Evolutionary conservation across 2,888 invertebrate species (phyloP), one percentile per base, ranked within the genome.

Genomic region (Drepana falcataria): DNA sequence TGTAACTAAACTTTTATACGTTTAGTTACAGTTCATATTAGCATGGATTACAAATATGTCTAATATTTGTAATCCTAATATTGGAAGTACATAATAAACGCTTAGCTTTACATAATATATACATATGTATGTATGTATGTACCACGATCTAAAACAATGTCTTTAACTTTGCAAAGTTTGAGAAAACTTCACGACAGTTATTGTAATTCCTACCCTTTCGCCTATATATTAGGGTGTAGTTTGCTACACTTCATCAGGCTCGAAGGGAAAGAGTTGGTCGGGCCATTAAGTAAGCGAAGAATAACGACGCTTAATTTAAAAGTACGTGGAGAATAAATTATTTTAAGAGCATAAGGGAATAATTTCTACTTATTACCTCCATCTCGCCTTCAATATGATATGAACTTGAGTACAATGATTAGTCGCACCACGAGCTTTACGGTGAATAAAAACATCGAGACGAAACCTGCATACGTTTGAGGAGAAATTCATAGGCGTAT

Each of bases 41-140:
- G 21, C 21, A 21, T 21, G 21, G 21, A 21, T 21, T 21, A 21
- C 21, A 21, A 21, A 21, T 21, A 21, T 21, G n/a, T n/a, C n/a
- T n/a, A n/a, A n/a, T n/a, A n/a, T n/a, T n/a, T n/a, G n/a, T n/a
- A n/a, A n/a, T n/a, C n/a, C n/a, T n/a, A n/a, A n/a, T n/a, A 21
- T 21, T 21, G 21, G 21, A 21, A 21, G 21, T 1, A 21, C 21
- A 21, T 21, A 21, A 21, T 21, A 21, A 21, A 21, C 21, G 21
- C 21, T 21, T 21, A 21, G 21, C 21, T 21, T 21, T 21, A 21
- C 21, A 21, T 21, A 21, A 21, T 21, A 21, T 21, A 83, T 37
- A 94, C 94, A n/a, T 35, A 35, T 47, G 35, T 37, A n/a, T 59
- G 66, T 74, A 73, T 65, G 67, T 69, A 71, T 71, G 63, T 60